These are phyloP conservation scores for Eristalinus aeneus DNA, from an alignment of 2,888 invertebrate species.

Conservation along the genomic window DNA sequence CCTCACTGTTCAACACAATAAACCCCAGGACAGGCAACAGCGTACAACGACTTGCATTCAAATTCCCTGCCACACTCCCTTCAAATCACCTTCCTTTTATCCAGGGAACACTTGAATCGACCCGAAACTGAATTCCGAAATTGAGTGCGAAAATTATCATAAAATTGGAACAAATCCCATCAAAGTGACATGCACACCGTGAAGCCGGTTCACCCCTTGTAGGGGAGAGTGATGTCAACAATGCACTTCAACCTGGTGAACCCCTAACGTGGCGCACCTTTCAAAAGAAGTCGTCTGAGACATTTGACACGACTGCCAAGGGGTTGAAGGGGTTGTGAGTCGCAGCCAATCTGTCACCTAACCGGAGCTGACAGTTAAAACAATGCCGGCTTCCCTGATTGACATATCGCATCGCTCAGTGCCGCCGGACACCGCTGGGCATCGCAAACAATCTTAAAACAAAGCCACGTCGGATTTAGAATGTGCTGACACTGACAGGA, in stretches of 20 bases:
- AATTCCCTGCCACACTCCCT: background rate
- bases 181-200: slow-evolving; percentile 12
- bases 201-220: background rate
- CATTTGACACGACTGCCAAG: slow-evolving; percentile 31
- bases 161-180: slow-evolving; percentile 27
- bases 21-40: too few relatives aligned
- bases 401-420: slow-evolving; percentile 39
- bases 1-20: too few relatives aligned
- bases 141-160: slow-evolving; percentile 26
- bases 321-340: slow-evolving; percentile 10
- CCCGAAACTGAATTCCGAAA: background rate
- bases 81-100: background rate
- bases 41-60: background rate
- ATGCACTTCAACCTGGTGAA: slow-evolving; percentile 49
- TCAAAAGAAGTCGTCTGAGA: slow-evolving; percentile 28
- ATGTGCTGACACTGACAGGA: background rate
- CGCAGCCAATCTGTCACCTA: slow-evolving; percentile 31
- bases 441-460: background rate
- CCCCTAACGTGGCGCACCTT: slow-evolving; percentile 15
- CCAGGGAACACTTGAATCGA: background rate
- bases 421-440: slow-evolving; percentile 40
- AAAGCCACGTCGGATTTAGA: background rate
- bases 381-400: slow-evolving; percentile 47
- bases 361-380: slow-evolving; percentile 50
- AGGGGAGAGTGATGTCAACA: slow-evolving; percentile 52